Evolutionary conservation across 1,140 invertebrate genomes (phyloP).

Genomic region (Lepidostoma basale): DNA sequence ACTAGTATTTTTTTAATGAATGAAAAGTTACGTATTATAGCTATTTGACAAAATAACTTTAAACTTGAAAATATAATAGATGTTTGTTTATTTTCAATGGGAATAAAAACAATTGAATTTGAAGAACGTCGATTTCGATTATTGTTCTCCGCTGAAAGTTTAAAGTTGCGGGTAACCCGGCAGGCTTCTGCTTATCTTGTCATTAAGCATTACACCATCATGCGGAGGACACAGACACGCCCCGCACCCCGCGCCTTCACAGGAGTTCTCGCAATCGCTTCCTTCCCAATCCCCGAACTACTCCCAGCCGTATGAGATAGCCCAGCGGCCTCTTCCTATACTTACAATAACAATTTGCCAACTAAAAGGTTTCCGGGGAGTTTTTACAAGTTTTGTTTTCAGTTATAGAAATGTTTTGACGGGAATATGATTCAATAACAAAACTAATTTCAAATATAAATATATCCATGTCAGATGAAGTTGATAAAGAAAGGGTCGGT

Average conservation of each 20-base stretch:
- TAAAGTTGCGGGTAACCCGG: not conserved
- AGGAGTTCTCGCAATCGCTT: conserved; percentile 1
- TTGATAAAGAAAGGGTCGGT: conserved; percentile 38
- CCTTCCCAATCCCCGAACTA: conserved; percentile 34
- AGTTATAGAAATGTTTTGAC: conserved; percentile 36
- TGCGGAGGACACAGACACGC: conserved; percentile 32
- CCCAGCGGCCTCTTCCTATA: conserved; percentile 9
- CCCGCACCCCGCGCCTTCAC: conserved; percentile 24
- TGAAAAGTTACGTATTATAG: no score
- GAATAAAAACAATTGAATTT: no score
- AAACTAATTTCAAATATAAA: conserved; percentile 41
- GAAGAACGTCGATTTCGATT: no score
- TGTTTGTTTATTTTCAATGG: no score
- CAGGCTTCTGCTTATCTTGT: conserved; percentile 17
- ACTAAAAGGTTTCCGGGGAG: conserved; percentile 31
- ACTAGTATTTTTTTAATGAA: no score
- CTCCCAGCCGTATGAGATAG: conserved; percentile 9
- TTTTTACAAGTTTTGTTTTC: conserved; percentile 35
- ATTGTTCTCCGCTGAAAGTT: not conserved
- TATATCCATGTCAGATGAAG: conserved; percentile 35
- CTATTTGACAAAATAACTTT: no score
- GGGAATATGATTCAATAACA: conserved; percentile 44
- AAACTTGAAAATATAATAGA: no score
- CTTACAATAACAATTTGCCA: conserved; percentile 29
- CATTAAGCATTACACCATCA: conserved; percentile 32